Conservation (phyloP, 2,888 invertebrate species). For the Eumacrocentrus americanus region DNA sequence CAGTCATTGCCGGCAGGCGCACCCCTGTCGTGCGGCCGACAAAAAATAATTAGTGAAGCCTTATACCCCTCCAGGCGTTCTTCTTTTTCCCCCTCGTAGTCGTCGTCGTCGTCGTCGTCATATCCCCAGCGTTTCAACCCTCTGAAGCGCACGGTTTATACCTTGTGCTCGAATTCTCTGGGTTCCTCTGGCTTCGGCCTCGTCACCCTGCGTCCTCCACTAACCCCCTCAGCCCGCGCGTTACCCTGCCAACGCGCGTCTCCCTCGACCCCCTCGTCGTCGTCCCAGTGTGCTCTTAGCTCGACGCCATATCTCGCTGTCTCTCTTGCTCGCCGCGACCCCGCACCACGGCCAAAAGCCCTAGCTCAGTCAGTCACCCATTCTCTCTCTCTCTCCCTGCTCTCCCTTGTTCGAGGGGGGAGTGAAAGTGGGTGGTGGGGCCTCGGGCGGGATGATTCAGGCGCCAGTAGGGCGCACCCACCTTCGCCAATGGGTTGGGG, state of each 20-base stretch:
- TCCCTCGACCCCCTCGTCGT: conserved; percentile 30
- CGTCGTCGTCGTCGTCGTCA: conserved; percentile 29
- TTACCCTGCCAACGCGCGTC: conserved; percentile 35
- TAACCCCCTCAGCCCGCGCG: conserved; percentile 32
- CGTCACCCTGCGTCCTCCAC: conserved; percentile 29
- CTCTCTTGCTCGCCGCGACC: conserved; percentile 35
- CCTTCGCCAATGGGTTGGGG: conserved; percentile 50
- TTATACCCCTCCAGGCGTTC: conserved; percentile 48
- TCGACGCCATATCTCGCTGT: conserved; percentile 38
- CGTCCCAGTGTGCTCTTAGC: conserved; percentile 28
- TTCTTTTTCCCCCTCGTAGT: conserved; percentile 35
- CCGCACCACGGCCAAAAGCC: conserved; percentile 51
- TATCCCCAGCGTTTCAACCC: conserved; percentile 47
- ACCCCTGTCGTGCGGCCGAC: conserved; percentile 59
- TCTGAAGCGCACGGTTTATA: conserved; percentile 44
- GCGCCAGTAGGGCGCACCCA: conserved; percentile 62
- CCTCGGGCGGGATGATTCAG: conserved; percentile 62
- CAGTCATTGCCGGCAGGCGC: conserved; percentile 57
- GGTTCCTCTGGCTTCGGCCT: conserved; percentile 31
- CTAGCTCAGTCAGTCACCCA: conserved; percentile 38
- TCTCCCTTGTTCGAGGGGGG: conserved; percentile 36
- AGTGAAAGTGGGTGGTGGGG: conserved; percentile 33
- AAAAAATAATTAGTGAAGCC: conserved; percentile 62
- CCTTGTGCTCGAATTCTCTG: conserved; percentile 57
- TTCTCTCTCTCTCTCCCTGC: too few relatives aligned